Percentiles rank a stretch among this genome's conserved stretches.
Conservation (phyloP, 2,797 vertebrate species). For the Hyperoplus immaculatus region DNA sequence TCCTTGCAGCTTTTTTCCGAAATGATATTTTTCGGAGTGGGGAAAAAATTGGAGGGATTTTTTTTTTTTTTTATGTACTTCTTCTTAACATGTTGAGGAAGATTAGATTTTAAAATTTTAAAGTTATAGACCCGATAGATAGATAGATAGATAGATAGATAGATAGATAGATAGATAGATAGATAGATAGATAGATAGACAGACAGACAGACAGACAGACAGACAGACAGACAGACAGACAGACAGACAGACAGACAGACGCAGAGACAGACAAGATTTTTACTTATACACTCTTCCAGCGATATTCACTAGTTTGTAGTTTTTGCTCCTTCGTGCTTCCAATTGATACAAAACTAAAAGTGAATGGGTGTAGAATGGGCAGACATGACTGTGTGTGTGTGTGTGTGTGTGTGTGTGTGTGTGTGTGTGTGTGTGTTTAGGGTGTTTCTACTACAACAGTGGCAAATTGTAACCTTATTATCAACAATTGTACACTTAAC, state of each 20-base stretch:
- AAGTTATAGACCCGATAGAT: slow-evolving; percentile 44
- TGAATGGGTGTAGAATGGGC: slow-evolving; percentile 43
- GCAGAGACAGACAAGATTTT: too few relatives aligned
- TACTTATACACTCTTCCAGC: slow-evolving; percentile 80
- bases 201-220: slow-evolving; percentile 24
- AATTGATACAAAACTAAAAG: slow-evolving; percentile 59
- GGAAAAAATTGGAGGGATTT: slow-evolving; percentile 15
- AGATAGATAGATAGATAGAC: slow-evolving; percentile 2
- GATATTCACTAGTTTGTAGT: slow-evolving; percentile 68
- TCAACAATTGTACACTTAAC: slow-evolving; percentile 42
- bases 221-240: slow-evolving; percentile 10
- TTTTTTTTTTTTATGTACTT: slow-evolving; percentile 69
- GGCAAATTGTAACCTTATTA: slow-evolving; percentile 39
- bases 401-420: slow-evolving; percentile 27
- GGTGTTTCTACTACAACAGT: slow-evolving; percentile 40
- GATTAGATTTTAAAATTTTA: slow-evolving; percentile 54
- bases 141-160: slow-evolving; percentile 53
- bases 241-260: too few relatives aligned
- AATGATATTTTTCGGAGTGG: slow-evolving; percentile 67
- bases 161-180: slow-evolving; percentile 29
- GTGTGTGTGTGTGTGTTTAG: slow-evolving; percentile 35
- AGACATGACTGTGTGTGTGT: slow-evolving; percentile 69
- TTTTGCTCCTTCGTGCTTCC: slow-evolving; percentile 86
- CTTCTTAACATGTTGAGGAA: slow-evolving; percentile 49
- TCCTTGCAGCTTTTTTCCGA: slow-evolving; percentile 76